phyloP scores from a whole-genome alignment of 2,113 vertebrate genomes.

The Oreochromis aureus region DNA sequence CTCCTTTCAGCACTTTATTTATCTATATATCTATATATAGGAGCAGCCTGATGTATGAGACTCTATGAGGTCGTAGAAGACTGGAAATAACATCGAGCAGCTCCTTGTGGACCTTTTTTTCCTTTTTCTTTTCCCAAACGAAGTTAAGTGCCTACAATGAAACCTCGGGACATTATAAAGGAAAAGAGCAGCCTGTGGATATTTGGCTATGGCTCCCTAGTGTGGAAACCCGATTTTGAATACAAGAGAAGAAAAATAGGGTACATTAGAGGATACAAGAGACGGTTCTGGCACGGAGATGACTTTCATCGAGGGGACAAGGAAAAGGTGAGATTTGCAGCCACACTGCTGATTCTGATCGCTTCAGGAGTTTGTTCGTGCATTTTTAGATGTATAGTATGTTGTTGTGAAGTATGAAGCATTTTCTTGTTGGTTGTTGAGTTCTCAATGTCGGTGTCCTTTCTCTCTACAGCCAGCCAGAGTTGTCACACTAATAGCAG shows the following conservation, averaged over 20 bases:
- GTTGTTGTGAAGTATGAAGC: not conserved
- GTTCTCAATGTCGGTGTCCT: not conserved
- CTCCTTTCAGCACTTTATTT: not conserved
- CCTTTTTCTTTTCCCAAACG: not conserved
- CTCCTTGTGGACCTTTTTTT: not conserved
- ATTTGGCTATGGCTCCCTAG: slow-evolving; percentile 92
- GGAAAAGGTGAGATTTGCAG: slow-evolving; percentile 72
- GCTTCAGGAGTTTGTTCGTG: not conserved
- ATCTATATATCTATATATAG: not conserved
- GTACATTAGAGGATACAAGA: slow-evolving; percentile 85
- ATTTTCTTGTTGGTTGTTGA: not conserved
- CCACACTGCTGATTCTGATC: not conserved
- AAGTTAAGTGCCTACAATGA: slow-evolving; percentile 35
- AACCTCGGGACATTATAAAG: slow-evolving; percentile 41
- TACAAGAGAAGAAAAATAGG: slow-evolving; percentile 83
- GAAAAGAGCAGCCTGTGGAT: slow-evolving; percentile 79
- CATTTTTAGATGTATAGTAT: not conserved
- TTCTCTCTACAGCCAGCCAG: slow-evolving; percentile 78
- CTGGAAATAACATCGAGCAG: not conserved
- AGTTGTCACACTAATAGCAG: slow-evolving; percentile 86
- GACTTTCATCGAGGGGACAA: slow-evolving; percentile 87
- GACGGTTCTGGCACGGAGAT: slow-evolving; percentile 96
- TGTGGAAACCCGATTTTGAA: slow-evolving; percentile 89
- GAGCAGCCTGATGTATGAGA: not conserved
- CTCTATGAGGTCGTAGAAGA: not conserved